Base-by-base conservation (phyloP, 2,888 invertebrate genomes). In the Liopterus haemorrhoidalis region DNA sequence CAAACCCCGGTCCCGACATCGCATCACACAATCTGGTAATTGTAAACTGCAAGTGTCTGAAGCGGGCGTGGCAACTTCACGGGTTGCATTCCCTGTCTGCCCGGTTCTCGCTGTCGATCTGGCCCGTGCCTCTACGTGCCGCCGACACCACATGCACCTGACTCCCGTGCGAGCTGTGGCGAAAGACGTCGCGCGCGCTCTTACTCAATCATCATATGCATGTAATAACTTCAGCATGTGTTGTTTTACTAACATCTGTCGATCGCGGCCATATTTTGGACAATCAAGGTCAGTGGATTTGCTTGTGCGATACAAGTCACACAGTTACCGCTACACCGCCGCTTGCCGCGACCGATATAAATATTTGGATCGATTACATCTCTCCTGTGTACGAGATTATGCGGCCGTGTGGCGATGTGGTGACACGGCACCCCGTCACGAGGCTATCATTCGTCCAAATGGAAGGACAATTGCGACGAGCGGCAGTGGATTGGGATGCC, bases 11-110 rank as follows among this genome's bases (percentile, higher is more conserved):
- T 22, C 24, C 12, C 8, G 24, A 24, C 36, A 11, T 21, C 36
- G 6, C 36, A 33, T 22, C 20, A 19, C 22, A 20, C 32, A 32
- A 41, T 41, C 41, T 41, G 41, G 41, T 41, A 41, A 41, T 41
- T 41, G 41, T 41, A 41, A 41, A 41, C 32, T 41, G 41, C 41
- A 41, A 41, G 40, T 40, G 40, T 40, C 30, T 40, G 30, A 40
- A 30, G 19, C 40, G 28, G 40, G 40, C 40, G 40, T 40, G 40
- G 40, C 30, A 12, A 9, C n/a, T 6, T 15, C 30, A 15, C 18
- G 33, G 18, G 19, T 33, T 33, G 33, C 33, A 18, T 33, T 33
- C 19, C 9, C 9, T n/a, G 5, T 8, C 18, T n/a, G n/a, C n/a
- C n/a, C n/a, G n/a, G n/a, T 11, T 25, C n/a, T 11, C 5, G 11